Conservation (phyloP, 2,888 invertebrate species). For the Chloroclysta siterata region DNA sequence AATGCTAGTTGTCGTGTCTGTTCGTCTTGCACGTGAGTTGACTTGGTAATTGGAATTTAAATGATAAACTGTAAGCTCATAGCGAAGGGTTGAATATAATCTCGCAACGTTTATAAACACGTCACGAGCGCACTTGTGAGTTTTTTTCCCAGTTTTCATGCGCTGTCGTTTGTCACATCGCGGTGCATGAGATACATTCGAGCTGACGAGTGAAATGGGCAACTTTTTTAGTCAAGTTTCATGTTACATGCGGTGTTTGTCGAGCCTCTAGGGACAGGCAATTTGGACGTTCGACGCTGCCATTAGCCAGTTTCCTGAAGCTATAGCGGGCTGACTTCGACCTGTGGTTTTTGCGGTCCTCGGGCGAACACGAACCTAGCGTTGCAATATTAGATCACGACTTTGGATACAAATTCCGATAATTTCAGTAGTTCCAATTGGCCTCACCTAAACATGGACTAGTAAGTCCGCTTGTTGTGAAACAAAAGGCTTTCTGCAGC, state of each 20-base stretch:
- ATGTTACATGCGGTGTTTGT: conserved; percentile 54
- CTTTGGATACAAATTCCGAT: conserved; percentile 25
- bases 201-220: conserved; percentile 71
- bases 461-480: conserved; percentile 24
- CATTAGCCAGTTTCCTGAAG: conserved; percentile 52
- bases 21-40: conserved; percentile 60
- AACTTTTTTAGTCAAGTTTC: conserved; percentile 61
- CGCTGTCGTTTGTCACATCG: conserved; percentile 57
- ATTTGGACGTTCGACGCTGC: conserved; percentile 54
- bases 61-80: conserved; percentile 58
- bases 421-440: conserved; percentile 26
- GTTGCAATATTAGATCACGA: conserved; percentile 30
- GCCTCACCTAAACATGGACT: conserved; percentile 26
- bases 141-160: conserved; percentile 63
- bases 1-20: conserved; percentile 56
- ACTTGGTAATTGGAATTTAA: conserved; percentile 67
- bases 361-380: conserved; percentile 56
- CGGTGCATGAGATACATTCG: conserved; percentile 48
- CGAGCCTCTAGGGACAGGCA: conserved; percentile 46
- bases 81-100: conserved; percentile 64
- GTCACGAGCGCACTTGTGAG: conserved; percentile 63
- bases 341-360: conserved; percentile 56
- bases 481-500: conserved; percentile 30
- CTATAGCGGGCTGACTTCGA: conserved; percentile 48
- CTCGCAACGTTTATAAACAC: conserved; percentile 69